Conservation (phyloP, 2,113 vertebrate genomes). For the Saguinus midas region DNA sequence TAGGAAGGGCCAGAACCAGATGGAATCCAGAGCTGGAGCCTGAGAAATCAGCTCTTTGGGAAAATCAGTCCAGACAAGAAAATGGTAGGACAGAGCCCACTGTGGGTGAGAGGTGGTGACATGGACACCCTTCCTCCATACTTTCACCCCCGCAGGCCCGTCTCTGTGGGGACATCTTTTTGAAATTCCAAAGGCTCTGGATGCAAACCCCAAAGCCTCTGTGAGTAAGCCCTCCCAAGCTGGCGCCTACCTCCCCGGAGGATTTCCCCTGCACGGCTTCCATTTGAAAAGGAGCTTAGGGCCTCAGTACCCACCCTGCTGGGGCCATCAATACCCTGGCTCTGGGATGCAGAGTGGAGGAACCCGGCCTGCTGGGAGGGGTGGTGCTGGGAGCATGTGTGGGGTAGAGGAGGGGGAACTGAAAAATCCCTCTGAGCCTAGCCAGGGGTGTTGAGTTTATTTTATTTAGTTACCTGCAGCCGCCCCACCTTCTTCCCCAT, state of each 20-base stretch:
- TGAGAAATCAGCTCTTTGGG: not conserved
- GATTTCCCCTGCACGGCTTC: constrained; percentile 24
- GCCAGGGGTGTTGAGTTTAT: not conserved
- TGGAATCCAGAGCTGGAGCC: not conserved
- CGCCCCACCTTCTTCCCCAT: too few species aligned
- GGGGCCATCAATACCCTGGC: constrained; percentile 1
- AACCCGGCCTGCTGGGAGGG: not conserved
- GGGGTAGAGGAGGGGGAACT: not conserved
- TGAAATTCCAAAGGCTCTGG: constrained; percentile 56
- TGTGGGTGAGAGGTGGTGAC: not conserved
- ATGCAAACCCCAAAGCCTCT: not conserved
- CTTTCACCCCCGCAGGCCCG: not conserved
- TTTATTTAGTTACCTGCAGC: not conserved
- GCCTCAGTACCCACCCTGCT: constrained; percentile 36
- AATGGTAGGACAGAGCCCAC: not conserved
- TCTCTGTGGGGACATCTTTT: not conserved
- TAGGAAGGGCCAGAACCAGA: not conserved
- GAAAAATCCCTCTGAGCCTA: not conserved
- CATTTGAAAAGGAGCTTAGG: constrained; percentile 71
- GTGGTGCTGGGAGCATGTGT: not conserved
- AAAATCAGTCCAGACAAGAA: not conserved
- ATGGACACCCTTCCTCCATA: not conserved
- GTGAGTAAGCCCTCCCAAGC: not conserved
- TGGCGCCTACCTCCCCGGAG: constrained; percentile 52
- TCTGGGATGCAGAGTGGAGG: constrained; percentile 19